Evolutionary conservation across 1,140 invertebrate species (phyloP).

Genomic region (Rhagoletis pomonella): DNA sequence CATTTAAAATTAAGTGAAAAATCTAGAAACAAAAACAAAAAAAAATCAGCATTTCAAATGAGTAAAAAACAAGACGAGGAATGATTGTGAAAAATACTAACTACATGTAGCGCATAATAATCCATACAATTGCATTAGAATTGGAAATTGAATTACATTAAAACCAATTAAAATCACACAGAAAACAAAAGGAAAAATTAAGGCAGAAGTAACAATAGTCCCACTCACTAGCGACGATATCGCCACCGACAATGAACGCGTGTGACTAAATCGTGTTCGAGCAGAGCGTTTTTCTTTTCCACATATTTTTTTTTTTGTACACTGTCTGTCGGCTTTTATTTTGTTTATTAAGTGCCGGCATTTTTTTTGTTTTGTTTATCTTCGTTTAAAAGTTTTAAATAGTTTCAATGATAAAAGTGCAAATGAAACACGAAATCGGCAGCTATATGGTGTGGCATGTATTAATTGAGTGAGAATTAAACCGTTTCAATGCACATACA

Average conservation of each 20-base stretch:
- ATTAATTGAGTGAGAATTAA: neutral
- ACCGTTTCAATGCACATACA: neutral
- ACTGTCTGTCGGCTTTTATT: constrained; percentile 29
- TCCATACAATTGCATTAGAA: constrained; percentile 13
- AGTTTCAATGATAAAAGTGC: neutral
- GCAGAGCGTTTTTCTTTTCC: neutral
- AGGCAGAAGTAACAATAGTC: neutral
- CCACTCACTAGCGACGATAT: neutral
- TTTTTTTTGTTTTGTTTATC: neutral
- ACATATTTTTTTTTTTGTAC: constrained; percentile 2
- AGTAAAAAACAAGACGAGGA: neutral
- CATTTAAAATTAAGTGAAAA: neutral
- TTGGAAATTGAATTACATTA: constrained; percentile 42
- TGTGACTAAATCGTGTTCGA: neutral
- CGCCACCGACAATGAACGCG: neutral
- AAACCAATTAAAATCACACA: constrained; percentile 24
- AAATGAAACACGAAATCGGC: constrained; percentile 4
- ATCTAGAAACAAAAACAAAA: neutral
- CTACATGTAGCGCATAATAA: neutral
- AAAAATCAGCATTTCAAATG: neutral
- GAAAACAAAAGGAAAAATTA: neutral
- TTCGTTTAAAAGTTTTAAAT: neutral
- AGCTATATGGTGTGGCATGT: neutral
- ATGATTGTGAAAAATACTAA: neutral
- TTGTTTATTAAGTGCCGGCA: constrained; percentile 6